Conservation (phyloP, 2,888 invertebrate species). For the Copidosoma aretas region DNA sequence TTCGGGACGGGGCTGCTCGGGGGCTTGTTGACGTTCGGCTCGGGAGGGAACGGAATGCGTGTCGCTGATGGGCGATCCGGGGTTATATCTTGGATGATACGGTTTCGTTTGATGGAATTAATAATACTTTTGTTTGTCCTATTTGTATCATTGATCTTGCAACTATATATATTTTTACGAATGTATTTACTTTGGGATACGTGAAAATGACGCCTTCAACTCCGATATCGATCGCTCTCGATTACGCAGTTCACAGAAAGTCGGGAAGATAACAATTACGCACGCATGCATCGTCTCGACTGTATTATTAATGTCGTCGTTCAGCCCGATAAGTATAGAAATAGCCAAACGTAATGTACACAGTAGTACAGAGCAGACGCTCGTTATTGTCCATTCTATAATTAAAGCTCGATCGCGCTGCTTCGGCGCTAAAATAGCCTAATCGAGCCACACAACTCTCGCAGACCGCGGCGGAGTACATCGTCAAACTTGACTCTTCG, state of each 20-base stretch:
- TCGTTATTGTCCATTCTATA: constrained; percentile 22
- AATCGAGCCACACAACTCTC: constrained; percentile 17
- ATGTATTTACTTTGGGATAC: too few species aligned
- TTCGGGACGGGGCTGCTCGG: neutral
- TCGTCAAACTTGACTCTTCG: neutral
- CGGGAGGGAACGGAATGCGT: too few species aligned
- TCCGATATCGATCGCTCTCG: too few species aligned
- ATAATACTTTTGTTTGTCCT: neutral
- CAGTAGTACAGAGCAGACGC: neutral
- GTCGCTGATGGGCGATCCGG: neutral
- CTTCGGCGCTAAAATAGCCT: constrained; percentile 9
- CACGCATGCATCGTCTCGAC: neutral
- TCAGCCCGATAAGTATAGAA: neutral
- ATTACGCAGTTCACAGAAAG: too few species aligned
- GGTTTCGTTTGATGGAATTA: too few species aligned
- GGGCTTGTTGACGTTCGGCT: neutral
- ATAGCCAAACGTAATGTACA: constrained; percentile 5
- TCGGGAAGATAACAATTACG: too few species aligned
- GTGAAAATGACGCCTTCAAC: too few species aligned
- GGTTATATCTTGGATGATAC: too few species aligned
- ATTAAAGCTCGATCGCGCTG: constrained; percentile 8
- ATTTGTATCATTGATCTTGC: too few species aligned
- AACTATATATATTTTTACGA: too few species aligned
- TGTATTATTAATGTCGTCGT: neutral
- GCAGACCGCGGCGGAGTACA: neutral